Base-by-base conservation (phyloP, 2,797 vertebrate genomes). In the Tamandua tetradactyla region DNA sequence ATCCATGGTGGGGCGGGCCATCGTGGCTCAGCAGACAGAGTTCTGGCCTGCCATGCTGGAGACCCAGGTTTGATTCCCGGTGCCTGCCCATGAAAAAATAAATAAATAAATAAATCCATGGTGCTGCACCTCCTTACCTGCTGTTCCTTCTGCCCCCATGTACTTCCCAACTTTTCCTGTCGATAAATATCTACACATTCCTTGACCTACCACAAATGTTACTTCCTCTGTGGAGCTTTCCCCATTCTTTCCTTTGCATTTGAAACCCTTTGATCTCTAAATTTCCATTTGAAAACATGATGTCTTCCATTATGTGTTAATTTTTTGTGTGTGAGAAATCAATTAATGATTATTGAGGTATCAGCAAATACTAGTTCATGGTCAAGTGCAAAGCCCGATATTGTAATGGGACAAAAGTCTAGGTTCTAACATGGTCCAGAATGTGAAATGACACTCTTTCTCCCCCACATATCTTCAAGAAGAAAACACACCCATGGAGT, bases 321-420 rank as follows among this genome's bases (percentile, higher is more conserved):
- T 30, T 95, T 57, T 83, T 59, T 49, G 37, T 30, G 32, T 71
- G n/a, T 88, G 57, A 55, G 68, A 95, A 94, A 57, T 68, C 82
- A 49, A 11, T 83, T 32, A 78, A 40, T 57, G 52, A 94, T 1
- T 1, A 76, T 57, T 25, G n/a, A 59, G 3, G 12, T 47, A 17
- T 68, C 32, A 71, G n/a, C 69, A 92, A 78, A 86, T 64, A 37
- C 7, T 71, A 59, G 49, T 40, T 69, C n/a, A 17, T 40, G 62
- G 55, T 64, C 44, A 49, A 3, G 18, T 12, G 25, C 25, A 22
- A 40, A 57, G 44, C 62, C 79, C 37, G 64, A 49, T 49, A 74
- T 30, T 40, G 49, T 72, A 76, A 25, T 0, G 18, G 80, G 47
- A n/a, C 68, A 85, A 68, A 37, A 14, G 3, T 44, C 30, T 55